Base-by-base conservation (phyloP, 1,140 invertebrate genomes). In the Asbolus verrucosus region DNA sequence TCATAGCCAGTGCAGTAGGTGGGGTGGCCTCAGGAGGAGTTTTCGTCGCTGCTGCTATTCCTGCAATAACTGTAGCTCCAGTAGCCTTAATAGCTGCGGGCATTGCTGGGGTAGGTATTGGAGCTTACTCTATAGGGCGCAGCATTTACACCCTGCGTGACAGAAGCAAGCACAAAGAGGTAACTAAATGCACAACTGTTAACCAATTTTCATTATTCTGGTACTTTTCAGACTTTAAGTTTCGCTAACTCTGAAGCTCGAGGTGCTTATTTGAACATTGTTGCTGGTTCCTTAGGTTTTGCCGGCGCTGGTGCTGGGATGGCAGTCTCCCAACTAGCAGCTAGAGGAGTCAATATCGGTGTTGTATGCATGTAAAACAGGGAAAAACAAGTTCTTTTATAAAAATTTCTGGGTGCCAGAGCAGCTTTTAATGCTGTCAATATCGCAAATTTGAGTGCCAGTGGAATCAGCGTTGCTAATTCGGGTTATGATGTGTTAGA, bases 251-350 rank as follows among this genome's bases (percentile, higher is more conserved):
- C 46, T 54, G 80, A 82, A 76, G 78, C 80, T 13, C 70, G 82
- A 39, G 76, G 72, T 5, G 80, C 79, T 16, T 82, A 80, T 74
- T 38, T 83, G 3, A 82, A 81, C 50, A 78, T 82, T 38, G 73
- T 74, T 0, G 80, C 79, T 16, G 78, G 80, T 24, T 33, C 76
- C 8, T 54, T 78, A 4, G 78, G 81, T 16, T 76, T 83, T 67
- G 71, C 73, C n/a, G 78, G 79, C 14, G 77, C 76, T n/a, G 81
- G 79, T 6, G 75, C 77, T 8, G 77, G 74, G 38, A 62, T 69
- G 11, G 60, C 67, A 11, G 43, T 78, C 1, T 71, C 76, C 6
- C 59, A 75, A 59, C 19, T 78, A 0, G 72, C 65, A n/a, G 6
- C 70, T 24, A 65, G 54, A 27, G 78, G 77, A 9, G 21, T 71